Evolutionary conservation across 2,113 vertebrate genomes (phyloP).

Genomic region (Artemisiospiza belli): DNA sequence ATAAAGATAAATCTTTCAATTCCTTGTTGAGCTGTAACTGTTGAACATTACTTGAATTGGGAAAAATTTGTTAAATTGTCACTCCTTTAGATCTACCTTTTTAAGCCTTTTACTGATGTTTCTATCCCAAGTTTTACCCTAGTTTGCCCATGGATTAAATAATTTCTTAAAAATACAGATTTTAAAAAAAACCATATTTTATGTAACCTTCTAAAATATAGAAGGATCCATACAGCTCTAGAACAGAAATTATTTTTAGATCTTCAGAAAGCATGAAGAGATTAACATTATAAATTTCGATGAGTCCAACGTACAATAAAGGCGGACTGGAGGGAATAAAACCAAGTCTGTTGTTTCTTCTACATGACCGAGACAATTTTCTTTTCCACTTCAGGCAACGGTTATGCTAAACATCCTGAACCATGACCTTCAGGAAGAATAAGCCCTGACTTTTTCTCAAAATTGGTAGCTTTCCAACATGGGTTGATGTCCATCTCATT

Average conservation of each 20-base stretch:
- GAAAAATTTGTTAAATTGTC: neutral
- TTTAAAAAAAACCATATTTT: neutral
- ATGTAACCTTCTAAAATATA: neutral
- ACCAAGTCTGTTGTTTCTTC: neutral
- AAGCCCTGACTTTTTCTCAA: neutral
- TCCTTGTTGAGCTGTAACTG: neutral
- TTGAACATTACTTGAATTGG: neutral
- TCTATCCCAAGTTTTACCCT: neutral
- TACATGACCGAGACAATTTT: neutral
- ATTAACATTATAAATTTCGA: neutral
- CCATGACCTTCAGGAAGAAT: neutral
- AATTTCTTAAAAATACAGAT: neutral
- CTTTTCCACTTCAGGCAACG: neutral
- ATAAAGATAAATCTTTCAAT: neutral
- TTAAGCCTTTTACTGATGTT: neutral
- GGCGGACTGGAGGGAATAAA: neutral
- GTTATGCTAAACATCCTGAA: neutral
- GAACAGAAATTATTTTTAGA: neutral
- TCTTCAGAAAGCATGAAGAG: neutral
- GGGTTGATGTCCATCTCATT: neutral
- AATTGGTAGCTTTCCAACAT: neutral
- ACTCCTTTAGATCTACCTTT: neutral
- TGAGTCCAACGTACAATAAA: neutral
- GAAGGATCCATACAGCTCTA: neutral
- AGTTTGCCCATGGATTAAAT: neutral